These are phyloP conservation scores for Clitarchus hookeri DNA, from an alignment of 2,888 invertebrate species.

Conservation along the genomic window DNA sequence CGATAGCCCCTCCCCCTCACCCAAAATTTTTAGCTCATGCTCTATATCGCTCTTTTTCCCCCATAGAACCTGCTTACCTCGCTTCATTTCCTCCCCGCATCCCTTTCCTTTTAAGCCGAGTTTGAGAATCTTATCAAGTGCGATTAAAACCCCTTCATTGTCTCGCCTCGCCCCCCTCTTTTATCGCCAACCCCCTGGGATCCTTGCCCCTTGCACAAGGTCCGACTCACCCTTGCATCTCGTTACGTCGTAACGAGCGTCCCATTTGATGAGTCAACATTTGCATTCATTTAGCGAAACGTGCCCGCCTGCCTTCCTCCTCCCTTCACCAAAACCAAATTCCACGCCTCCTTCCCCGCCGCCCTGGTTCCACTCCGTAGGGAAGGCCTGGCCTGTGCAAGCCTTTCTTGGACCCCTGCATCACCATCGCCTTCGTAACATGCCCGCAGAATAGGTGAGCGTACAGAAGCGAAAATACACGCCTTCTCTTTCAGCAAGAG, in stretches of 20 bases:
- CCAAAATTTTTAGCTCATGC: too few relatives aligned
- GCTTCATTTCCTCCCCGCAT: background rate
- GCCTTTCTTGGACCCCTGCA: too few relatives aligned
- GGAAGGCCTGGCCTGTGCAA: too few relatives aligned
- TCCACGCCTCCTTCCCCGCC: background rate
- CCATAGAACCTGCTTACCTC: slow-evolving; percentile 20
- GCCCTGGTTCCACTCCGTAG: too few relatives aligned
- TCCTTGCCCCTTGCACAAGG: background rate
- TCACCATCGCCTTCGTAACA: too few relatives aligned
- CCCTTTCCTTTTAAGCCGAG: slow-evolving; percentile 20
- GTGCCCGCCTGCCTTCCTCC: slow-evolving; percentile 28
- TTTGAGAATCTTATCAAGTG: slow-evolving; percentile 34
- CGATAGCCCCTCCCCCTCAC: background rate
- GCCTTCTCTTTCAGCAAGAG: too few relatives aligned
- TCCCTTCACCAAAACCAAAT: background rate
- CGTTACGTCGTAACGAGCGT: slow-evolving; percentile 31
- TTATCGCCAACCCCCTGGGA: background rate
- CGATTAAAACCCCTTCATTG: slow-evolving; percentile 22
- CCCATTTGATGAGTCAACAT: slow-evolving; percentile 41
- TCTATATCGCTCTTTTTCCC: background rate
- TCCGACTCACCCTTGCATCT: slow-evolving; percentile 6
- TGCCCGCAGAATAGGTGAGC: too few relatives aligned
- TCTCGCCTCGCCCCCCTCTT: slow-evolving; percentile 16
- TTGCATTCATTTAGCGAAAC: slow-evolving; percentile 37
- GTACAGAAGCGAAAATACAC: too few relatives aligned